Base-by-base conservation (phyloP, 2,113 vertebrate genomes). In the Nymphicus hollandicus region DNA sequence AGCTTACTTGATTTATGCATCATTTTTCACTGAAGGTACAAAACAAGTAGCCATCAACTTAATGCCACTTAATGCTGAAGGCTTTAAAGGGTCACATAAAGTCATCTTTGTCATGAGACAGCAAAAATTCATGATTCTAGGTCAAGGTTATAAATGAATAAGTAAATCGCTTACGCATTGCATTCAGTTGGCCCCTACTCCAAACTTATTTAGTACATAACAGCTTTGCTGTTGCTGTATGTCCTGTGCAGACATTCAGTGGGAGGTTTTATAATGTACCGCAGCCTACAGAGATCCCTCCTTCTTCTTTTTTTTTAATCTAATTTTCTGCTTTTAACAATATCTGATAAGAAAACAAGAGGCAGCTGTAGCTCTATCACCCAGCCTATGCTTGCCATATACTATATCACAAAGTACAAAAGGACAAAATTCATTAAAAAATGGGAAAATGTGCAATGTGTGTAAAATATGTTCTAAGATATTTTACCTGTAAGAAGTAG, bases 41-140 rank as follows among this genome's bases (percentile, higher is more conserved):
- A 93, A 96, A 93, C 64, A 94, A 96, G 88, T 92, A 94, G 86
- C 92, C 77, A 79, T 94, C 73, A 86, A 79, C 65, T 81, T 94
- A 96, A 94, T 86, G 91, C 68, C 44, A 72, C 78, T 93, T 96
- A 79, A 96, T 89, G 88, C 83, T 70, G 61, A 79, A 93, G 73
- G 77, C n/a, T 94, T 93, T 81, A 76, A 91, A 86, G 61, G 61
- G 77, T 93, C 80, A 91, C 61, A 81, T 9, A 29, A 77, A 93
- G 56, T 29, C 56, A 96, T 86, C 37, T 15, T 70, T 89, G 89
- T 83, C 68, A 92, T 5, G 1, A 86, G 76, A 85, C 22, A 81
- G 86, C 61, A 95, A 89, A 91, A 89, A 92, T 20, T 91, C 69
- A 78, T 7, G 6, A 86, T 88, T 91, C 71, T 65, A 81, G 24